Evolutionary conservation across 2,888 invertebrate species (phyloP).

Genomic region (Apotomis betuletana): DNA sequence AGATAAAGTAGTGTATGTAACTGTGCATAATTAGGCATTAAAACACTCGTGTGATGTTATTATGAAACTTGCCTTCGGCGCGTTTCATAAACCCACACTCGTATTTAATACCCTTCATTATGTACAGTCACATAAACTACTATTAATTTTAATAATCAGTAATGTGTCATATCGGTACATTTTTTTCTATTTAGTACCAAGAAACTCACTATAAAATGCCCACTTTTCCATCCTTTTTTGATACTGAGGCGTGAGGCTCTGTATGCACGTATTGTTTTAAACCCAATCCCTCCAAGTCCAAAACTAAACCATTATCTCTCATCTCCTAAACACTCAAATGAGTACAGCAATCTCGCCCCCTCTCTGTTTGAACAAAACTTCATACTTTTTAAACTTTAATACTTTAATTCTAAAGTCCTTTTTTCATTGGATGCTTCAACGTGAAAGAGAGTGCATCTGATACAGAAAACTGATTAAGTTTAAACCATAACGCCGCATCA

Average conservation of each 20-base stretch:
- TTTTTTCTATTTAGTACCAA: too few relatives aligned
- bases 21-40: too few relatives aligned
- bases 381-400: constrained; percentile 4
- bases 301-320: constrained; percentile 49
- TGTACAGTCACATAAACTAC: too few relatives aligned
- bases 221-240: not conserved
- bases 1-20: too few relatives aligned
- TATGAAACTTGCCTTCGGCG: too few relatives aligned
- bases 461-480: not conserved
- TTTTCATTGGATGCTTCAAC: not conserved
- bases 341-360: constrained; percentile 42
- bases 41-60: too few relatives aligned
- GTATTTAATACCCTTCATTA: too few relatives aligned
- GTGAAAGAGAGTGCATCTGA: constrained; percentile 1
- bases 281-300: constrained; percentile 36
- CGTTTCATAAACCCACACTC: too few relatives aligned
- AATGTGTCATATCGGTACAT: too few relatives aligned
- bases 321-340: constrained; percentile 50
- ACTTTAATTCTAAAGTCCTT: not conserved
- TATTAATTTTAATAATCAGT: too few relatives aligned
- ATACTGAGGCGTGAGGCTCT: constrained; percentile 1
- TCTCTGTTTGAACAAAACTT: constrained; percentile 17
- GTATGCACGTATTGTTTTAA: constrained; percentile 31
- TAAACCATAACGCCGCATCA: not conserved
- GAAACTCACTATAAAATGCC: not conserved